Percentiles rank a stretch among this genome's conserved stretches.
phyloP scores from a whole-genome alignment of 2,797 vertebrate species.

The Siniperca undulata region DNA sequence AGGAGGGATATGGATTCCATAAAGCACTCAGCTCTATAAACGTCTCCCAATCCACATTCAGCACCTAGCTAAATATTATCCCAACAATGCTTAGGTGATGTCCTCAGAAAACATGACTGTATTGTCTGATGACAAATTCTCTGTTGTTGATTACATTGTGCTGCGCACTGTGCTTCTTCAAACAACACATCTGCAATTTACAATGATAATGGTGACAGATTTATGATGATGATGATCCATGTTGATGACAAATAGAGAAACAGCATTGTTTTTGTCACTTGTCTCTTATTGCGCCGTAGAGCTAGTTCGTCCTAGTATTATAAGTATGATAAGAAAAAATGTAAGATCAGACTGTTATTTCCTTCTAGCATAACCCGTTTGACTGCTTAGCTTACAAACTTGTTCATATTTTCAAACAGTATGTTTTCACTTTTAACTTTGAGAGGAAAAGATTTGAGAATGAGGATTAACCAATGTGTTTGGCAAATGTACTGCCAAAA shows the following conservation, averaged over 20 bases:
- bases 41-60: conserved; percentile 56
- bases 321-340: too few relatives aligned
- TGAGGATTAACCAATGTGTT: neutral
- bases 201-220: conserved; percentile 14
- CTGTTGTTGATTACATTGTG: conserved; percentile 21
- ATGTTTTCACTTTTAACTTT: neutral
- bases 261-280: neutral
- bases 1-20: conserved; percentile 65
- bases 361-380: neutral
- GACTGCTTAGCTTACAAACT: neutral
- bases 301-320: neutral
- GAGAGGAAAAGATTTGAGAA: neutral
- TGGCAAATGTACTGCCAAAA: neutral
- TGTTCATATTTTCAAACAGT: neutral
- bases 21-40: conserved; percentile 65
- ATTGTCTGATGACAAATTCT: conserved; percentile 34
- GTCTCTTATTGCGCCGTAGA: too few relatives aligned
- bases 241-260: neutral
- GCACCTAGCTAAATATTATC: conserved; percentile 81
- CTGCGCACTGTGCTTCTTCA: conserved; percentile 2
- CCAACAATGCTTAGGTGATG: conserved; percentile 59
- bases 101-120: conserved; percentile 46
- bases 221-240: neutral
- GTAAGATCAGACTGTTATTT: too few relatives aligned
- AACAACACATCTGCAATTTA: conserved; percentile 10